Base-by-base conservation (phyloP, 2,797 vertebrate genomes). In the Eremophila alpestris region DNA sequence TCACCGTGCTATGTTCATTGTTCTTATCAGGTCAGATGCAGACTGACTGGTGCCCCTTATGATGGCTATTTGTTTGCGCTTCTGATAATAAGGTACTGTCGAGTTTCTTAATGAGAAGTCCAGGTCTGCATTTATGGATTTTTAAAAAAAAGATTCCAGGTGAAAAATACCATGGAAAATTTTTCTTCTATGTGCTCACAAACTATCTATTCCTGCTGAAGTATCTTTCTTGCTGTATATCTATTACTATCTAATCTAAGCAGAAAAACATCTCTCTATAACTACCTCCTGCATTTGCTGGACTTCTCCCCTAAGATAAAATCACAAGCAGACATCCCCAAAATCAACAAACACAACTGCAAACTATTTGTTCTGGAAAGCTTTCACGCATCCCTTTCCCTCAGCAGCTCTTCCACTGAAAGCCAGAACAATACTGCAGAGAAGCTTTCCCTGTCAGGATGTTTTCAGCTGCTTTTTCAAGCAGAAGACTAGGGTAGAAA, bases 1-100 rank as follows among this genome's bases (percentile, higher is more conserved):
- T 97, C 92, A 96, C 94, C 89, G 12, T 96, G 79, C 67, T 89
- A 36, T 13, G 45, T 52, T 95, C 95, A 97, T 97, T 85, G 90
- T 93, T 96, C 77, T 90, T 88, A 90, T 91, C 64, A 65, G 56
- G 91, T 94, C 90, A 79, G 75, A 88, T 74, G 89, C 91, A 93
- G 91, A 69, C 87, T 95, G 83, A 93, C 81, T 90, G 83, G 69
- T 93, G 74, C 87, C 87, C 89, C 11, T 96, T 89, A 81, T 1
- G 83, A 92, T 7, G 77, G 73, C 32, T 89, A 69, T 86, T 94
- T 96, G 24, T 67, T 77, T 85, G 59, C 0, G 1, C 86, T 93
- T 95, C 91, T 83, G 27, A 76, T 70, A 86, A 87, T 45, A 94
- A 87, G 34, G 58, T 83, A 49, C 49, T 30, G 52, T 30, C 0